These are phyloP conservation scores for Anguilla marmorata DNA, from an alignment of 2,797 vertebrate species.

Conservation along the genomic window DNA sequence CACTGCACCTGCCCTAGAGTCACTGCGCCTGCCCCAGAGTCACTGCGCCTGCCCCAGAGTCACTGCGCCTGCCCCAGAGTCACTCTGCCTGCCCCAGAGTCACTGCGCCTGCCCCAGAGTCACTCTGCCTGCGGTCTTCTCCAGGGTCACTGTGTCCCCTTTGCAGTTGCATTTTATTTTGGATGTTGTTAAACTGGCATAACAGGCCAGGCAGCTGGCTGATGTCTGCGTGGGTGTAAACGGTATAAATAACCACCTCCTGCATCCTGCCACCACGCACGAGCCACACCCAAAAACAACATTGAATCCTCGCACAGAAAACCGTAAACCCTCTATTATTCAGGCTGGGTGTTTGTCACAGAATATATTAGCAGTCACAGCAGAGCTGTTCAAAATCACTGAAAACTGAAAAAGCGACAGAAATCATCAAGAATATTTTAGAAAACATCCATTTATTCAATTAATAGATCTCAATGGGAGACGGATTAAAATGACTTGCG, in stretches of 20 bases:
- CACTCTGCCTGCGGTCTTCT: neutral
- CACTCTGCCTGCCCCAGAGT: neutral
- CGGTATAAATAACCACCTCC: neutral
- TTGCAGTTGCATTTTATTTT: neutral
- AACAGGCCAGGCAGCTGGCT: neutral
- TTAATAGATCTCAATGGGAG: no score
- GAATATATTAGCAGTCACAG: no score
- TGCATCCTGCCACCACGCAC: neutral
- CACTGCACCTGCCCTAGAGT: neutral
- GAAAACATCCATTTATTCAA: no score
- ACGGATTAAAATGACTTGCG: no score
- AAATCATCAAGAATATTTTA: no score
- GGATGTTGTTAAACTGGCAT: neutral
- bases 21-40: neutral
- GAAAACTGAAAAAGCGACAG: no score
- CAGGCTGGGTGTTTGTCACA: neutral
- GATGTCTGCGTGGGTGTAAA: neutral
- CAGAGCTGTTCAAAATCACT: no score
- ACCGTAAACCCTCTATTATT: neutral
- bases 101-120: neutral
- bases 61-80: neutral
- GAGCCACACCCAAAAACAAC: neutral
- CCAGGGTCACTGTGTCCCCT: neutral
- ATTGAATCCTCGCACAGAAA: neutral
- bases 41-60: neutral